Conservation (phyloP, 2,113 vertebrate species). For the Dicaeum eximium region DNA sequence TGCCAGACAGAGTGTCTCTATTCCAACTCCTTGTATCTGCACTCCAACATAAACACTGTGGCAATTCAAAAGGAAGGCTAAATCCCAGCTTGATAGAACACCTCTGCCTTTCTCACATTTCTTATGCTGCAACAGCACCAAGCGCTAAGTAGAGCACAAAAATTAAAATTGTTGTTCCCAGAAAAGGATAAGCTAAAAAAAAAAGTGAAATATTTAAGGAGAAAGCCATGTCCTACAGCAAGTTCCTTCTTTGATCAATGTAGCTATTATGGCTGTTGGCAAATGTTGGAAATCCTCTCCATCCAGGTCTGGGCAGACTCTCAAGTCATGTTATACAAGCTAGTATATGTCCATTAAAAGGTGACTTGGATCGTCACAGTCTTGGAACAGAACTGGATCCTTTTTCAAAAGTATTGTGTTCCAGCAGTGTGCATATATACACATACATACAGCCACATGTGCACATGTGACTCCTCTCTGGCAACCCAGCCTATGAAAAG, state of each 20-base stretch:
- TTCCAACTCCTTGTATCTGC: not conserved
- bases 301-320: not conserved
- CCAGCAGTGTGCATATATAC: not conserved
- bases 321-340: not conserved
- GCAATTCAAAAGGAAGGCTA: not conserved
- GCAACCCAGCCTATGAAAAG: not conserved
- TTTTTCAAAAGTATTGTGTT: not conserved
- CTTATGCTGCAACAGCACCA: not conserved
- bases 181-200: not conserved
- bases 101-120: not conserved
- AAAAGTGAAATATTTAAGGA: not conserved
- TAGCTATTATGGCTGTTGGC: not conserved
- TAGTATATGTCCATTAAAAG: not conserved
- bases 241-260: not conserved
- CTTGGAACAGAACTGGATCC: not conserved
- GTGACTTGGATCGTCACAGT: not conserved
- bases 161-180: not conserved
- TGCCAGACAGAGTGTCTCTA: not conserved
- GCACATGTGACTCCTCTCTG: not conserved
- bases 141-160: not conserved
- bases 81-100: not conserved
- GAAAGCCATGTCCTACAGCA: not conserved
- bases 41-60: not conserved
- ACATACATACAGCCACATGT: fast-evolving
- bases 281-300: not conserved